A percentile compares a stretch with the other conserved stretches of the same genome.
phyloP scores from a whole-genome alignment of 2,888 invertebrate genomes.

The Pilophorus perplexus region DNA sequence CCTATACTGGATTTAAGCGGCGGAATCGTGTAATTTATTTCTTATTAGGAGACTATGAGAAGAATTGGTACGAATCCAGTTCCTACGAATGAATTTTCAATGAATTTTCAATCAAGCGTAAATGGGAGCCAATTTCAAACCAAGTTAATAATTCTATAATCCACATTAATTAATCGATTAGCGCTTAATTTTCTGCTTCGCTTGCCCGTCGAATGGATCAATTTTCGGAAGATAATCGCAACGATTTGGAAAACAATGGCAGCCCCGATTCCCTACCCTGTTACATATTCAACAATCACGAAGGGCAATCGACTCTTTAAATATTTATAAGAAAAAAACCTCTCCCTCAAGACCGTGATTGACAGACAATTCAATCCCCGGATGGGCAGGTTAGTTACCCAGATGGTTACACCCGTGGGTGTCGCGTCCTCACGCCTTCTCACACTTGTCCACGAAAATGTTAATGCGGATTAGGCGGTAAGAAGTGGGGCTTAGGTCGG shows the following conservation, averaged over 20 bases:
- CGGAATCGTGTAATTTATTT: too few species aligned
- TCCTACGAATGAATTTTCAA: too few species aligned
- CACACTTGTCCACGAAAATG: neutral
- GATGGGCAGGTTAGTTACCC: conserved; percentile 25
- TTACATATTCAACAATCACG: conserved; percentile 25
- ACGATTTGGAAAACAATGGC: conserved; percentile 23
- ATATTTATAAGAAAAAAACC: conserved; percentile 8
- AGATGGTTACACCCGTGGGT: neutral
- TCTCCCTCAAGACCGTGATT: neutral
- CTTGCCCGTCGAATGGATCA: conserved; percentile 11
- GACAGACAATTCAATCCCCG: conserved; percentile 23
- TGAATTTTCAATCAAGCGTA: too few species aligned
- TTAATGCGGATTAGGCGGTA: too few species aligned
- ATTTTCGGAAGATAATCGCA: conserved; percentile 17
- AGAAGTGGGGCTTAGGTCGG: too few species aligned
- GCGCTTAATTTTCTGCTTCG: conserved; percentile 17
- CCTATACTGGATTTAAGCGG: too few species aligned
- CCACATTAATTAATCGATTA: too few species aligned
- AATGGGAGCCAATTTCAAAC: too few species aligned
- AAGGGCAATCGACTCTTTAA: conserved; percentile 5
- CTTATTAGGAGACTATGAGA: too few species aligned
- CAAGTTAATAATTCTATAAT: too few species aligned
- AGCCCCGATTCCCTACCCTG: neutral
- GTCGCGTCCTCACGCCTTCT: neutral
- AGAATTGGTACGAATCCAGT: too few species aligned